Conservation (phyloP, 2,797 vertebrate species). For the Serranus cabrilla region DNA sequence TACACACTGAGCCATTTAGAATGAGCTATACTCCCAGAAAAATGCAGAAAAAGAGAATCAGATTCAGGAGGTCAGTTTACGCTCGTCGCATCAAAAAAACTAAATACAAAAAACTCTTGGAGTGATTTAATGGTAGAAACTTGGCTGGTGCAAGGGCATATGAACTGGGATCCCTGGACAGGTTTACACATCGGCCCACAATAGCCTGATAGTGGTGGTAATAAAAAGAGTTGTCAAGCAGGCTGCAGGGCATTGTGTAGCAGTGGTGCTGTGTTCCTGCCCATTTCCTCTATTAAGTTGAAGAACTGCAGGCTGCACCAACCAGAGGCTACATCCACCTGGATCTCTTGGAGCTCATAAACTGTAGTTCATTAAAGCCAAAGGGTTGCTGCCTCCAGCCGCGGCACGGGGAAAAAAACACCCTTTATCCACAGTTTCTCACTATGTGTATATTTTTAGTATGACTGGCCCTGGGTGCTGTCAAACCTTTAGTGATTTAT, state of each 20-base stretch:
- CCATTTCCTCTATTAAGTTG: constrained; percentile 50
- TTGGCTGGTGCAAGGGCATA: background rate
- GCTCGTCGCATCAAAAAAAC: constrained; percentile 21
- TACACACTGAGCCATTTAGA: constrained; percentile 84
- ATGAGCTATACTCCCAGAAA: constrained; percentile 80
- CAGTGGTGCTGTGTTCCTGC: constrained; percentile 28
- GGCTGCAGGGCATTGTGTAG: constrained; percentile 46
- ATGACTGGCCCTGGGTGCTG: background rate
- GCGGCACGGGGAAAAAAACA: constrained; percentile 3
- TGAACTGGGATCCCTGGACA: constrained; percentile 30
- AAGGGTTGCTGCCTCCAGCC: constrained; percentile 32
- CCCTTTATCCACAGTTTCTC: constrained; percentile 13
- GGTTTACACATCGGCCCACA: constrained; percentile 39
- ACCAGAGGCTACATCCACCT: constrained; percentile 40
- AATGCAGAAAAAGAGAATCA: constrained; percentile 70
- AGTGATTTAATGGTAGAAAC: constrained; percentile 17
- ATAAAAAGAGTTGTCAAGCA: constrained; percentile 61
- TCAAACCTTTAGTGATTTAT: constrained; percentile 18
- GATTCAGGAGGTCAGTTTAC: constrained; percentile 63
- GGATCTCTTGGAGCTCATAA: constrained; percentile 56
- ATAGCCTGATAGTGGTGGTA: constrained; percentile 40
- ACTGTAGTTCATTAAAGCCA: constrained; percentile 51
- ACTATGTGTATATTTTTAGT: background rate
- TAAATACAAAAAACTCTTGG: background rate
- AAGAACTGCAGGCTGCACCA: constrained; percentile 38